Conservation (phyloP, 2,797 vertebrate genomes). For the Zalophus californianus region DNA sequence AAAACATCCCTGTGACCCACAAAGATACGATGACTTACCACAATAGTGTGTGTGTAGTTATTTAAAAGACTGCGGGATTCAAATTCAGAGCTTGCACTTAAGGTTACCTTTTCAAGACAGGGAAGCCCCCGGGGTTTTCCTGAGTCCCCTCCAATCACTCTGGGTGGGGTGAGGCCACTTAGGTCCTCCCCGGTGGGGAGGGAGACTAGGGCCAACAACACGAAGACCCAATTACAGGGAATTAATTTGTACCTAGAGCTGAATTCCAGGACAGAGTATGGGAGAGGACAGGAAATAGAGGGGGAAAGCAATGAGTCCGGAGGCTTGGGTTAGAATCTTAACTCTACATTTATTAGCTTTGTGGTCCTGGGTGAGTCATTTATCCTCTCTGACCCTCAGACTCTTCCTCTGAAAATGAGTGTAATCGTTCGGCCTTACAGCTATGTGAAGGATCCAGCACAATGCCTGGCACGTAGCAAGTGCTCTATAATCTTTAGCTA, state of each 20-base stretch:
- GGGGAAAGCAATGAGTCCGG: background rate
- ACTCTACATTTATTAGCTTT: background rate
- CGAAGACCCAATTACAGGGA: background rate
- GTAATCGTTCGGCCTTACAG: background rate
- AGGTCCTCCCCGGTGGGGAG: background rate
- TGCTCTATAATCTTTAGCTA: background rate
- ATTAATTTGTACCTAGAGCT: background rate
- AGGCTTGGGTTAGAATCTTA: background rate
- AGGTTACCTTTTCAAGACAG: background rate
- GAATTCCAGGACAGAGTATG: background rate
- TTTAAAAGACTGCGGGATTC: background rate
- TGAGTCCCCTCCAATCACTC: background rate
- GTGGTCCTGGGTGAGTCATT: background rate
- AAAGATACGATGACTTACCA: background rate
- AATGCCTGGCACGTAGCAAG: background rate
- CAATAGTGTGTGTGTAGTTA: background rate
- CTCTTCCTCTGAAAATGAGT: background rate
- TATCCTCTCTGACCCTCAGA: rapidly evolving
- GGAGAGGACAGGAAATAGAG: background rate
- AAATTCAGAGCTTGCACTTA: background rate
- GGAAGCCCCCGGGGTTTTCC: background rate
- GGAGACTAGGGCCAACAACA: background rate
- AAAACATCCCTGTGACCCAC: background rate
- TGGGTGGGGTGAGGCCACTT: background rate
- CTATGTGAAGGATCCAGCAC: background rate